phyloP scores from a whole-genome alignment of 2,888 invertebrate genomes.

The Andrena trimmerana region DNA sequence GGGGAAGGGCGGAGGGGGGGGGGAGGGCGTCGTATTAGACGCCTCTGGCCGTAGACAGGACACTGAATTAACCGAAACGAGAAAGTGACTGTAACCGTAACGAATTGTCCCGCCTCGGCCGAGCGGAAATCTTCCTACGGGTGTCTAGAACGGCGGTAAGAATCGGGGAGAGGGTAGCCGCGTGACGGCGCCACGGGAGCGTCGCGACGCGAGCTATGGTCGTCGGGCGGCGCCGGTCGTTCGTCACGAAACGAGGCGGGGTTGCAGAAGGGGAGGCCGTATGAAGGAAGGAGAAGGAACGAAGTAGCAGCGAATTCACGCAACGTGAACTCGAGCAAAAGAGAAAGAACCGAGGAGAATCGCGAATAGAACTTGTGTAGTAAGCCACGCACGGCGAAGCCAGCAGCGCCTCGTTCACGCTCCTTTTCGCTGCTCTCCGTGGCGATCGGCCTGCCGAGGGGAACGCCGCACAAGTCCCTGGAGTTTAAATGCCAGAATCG shows the following conservation, averaged over 20 bases:
- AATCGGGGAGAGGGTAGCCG: conserved; percentile 57
- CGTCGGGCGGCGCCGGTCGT: conserved; percentile 71
- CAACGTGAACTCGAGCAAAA: conserved; percentile 40
- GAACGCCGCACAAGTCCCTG: conserved; percentile 12
- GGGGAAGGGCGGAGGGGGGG: too few relatives aligned
- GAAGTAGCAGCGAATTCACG: conserved; percentile 49
- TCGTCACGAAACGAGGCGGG: conserved; percentile 62
- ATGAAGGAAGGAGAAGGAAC: conserved; percentile 56
- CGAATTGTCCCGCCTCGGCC: conserved; percentile 29
- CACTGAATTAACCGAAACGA: conserved; percentile 7
- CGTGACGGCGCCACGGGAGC: conserved; percentile 75
- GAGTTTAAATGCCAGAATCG: conserved; percentile 52
- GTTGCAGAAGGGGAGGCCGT: conserved; percentile 50
- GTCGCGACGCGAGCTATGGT: conserved; percentile 75
- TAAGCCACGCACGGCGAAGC: conserved; percentile 32
- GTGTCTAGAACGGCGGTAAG: conserved; percentile 1
- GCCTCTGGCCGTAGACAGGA: neutral
- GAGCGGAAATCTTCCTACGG: conserved; percentile 30
- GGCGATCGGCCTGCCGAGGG: conserved; percentile 16
- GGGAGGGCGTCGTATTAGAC: neutral
- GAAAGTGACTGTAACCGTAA: conserved; percentile 13
- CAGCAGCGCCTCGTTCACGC: conserved; percentile 50
- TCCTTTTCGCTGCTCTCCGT: conserved; percentile 32
- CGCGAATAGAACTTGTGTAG: conserved; percentile 17
- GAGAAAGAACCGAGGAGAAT: conserved; percentile 50